These are phyloP conservation scores for Cynocephalus volans DNA, from an alignment of 2,113 vertebrate species.

Conservation along the genomic window DNA sequence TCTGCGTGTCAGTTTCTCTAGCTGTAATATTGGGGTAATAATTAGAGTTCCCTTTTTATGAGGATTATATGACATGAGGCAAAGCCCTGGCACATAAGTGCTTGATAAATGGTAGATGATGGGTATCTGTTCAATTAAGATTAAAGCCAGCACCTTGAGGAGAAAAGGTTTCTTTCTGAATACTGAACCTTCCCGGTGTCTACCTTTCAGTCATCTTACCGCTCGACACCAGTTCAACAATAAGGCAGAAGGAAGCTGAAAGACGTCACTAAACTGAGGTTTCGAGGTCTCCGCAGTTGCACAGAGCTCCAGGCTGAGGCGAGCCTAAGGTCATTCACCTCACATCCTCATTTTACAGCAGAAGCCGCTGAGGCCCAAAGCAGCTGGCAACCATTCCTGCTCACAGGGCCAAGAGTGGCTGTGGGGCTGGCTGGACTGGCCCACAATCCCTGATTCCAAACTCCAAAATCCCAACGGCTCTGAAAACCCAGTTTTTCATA, in stretches of 20 bases:
- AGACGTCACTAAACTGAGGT: no score
- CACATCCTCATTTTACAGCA: accelerated
- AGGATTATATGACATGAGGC: not conserved
- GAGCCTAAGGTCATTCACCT: not conserved
- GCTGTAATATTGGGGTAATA: not conserved
- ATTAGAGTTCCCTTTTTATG: accelerated
- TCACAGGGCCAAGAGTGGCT: accelerated
- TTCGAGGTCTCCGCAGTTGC: accelerated
- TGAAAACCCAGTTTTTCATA: not conserved
- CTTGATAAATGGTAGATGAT: accelerated
- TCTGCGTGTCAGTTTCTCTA: not conserved
- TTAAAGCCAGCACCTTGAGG: not conserved
- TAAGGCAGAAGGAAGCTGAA: not conserved
- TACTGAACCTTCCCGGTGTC: not conserved
- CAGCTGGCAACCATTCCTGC: accelerated
- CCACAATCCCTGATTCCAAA: not conserved
- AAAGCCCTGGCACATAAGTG: accelerated
- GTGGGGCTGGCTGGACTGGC: no score
- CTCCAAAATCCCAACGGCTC: not conserved
- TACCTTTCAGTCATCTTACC: no score
- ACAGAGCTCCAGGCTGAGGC: not conserved
- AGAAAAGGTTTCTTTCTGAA: not conserved
- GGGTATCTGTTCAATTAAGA: not conserved
- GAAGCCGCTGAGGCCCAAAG: not conserved
- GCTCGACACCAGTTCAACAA: not conserved